These are phyloP conservation scores for Brachypodius melanocephalos DNA, from an alignment of 2,113 vertebrate genomes.

Conservation along the genomic window DNA sequence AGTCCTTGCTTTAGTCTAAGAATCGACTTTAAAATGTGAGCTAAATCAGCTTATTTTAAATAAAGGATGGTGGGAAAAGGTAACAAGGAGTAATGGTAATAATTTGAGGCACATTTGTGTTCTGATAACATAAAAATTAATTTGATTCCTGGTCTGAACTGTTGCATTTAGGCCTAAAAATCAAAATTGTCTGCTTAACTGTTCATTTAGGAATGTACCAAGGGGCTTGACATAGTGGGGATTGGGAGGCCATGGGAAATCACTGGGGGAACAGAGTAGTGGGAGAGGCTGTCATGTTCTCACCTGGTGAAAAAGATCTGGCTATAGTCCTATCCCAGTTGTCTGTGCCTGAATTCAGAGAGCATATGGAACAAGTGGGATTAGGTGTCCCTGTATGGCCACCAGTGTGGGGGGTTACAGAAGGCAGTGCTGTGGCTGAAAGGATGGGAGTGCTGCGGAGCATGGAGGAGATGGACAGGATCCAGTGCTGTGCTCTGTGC, in stretches of 20 bases:
- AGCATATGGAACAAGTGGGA: neutral
- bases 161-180: neutral
- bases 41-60: conserved; percentile 26
- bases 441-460: neutral
- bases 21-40: conserved; percentile 13
- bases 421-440: neutral
- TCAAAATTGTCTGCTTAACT: neutral
- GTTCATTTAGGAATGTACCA: neutral
- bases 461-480: neutral
- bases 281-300: neutral
- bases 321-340: neutral
- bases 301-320: neutral
- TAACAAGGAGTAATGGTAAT: neutral
- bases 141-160: conserved; percentile 22
- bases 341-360: neutral
- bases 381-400: neutral
- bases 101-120: conserved; percentile 13
- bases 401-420: neutral
- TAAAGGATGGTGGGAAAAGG: neutral
- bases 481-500: neutral
- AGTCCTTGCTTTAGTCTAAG: neutral
- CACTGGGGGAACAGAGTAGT: neutral
- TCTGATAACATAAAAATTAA: neutral
- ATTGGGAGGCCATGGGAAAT: neutral
- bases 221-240: neutral